Percentiles rank a stretch among this genome's conserved stretches.
Conservation (phyloP, 2,113 vertebrate species). For the pig (Sus scrofa) region T2T-Sscrofa CM000829.6:63485501-63486000, state of each 20-base stretch:
- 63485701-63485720: no score
- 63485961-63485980: not conserved
- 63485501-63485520: no score
- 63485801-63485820: not conserved
- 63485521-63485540: no score
- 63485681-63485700: no score
- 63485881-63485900: not conserved
- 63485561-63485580: no score
- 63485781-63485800: not conserved
- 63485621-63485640: no score
- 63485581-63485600: no score
- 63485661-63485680: no score
- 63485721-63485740: not conserved
- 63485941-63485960: accelerated
- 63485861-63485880: not conserved
- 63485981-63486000: not conserved
- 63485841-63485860: not conserved
- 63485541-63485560: no score
- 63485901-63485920: no score
- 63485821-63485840: not conserved
- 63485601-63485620: no score
- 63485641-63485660: no score
- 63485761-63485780: not conserved
- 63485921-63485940: accelerated
- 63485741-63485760: accelerated